Base-by-base conservation (phyloP, 1,140 invertebrate genomes). In the Platyscapa corneri region DNA sequence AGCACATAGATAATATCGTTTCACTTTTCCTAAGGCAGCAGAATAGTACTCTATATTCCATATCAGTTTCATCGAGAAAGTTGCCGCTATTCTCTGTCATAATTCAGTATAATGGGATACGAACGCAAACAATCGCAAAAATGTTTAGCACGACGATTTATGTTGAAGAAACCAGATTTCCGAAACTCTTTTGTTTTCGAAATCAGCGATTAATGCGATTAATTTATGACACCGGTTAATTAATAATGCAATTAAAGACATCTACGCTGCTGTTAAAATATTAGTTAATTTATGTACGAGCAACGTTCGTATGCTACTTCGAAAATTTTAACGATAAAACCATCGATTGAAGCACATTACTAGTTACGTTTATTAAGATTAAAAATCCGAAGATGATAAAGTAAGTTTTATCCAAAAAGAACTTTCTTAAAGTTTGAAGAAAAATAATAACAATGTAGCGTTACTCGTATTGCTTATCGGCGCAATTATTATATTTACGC, bases 51-150 rank as follows among this genome's bases (percentile, higher is more conserved):
- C 53, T 34, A 83, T 64, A 76, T 83, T 65, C 70, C 87, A 78
- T 89, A 89, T 90, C 88, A 85, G 86, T 88, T 90, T 88, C 88
- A 88, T 90, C 87, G 88, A 88, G 88, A 90, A 89, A 90, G 89
- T 90, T 84, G 42, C 46, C 53, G 32, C 37, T 32, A 12, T 60
- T 75, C n/a, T 46, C 37, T 37, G 32, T 37, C n/a, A 20, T 77
- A 77, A 77, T 65, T 67, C 60, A 49, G 56, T 34, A 42, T 77
- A 83, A 76, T 37, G 32, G n/a, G 53, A 75, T 75, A 39, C 23
- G 18, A n/a, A 10, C 56, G 27, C 27, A 3, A 27, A 27, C 53
- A 56, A 10, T 56, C 53, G 53, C 12, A 20, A 10, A 20, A 20
- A 10, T 56, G n/a, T 67, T 37, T 39, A 23, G 7, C 30, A 34